Conservation (phyloP, 2,113 vertebrate genomes). For the Etia nguti region DNA sequence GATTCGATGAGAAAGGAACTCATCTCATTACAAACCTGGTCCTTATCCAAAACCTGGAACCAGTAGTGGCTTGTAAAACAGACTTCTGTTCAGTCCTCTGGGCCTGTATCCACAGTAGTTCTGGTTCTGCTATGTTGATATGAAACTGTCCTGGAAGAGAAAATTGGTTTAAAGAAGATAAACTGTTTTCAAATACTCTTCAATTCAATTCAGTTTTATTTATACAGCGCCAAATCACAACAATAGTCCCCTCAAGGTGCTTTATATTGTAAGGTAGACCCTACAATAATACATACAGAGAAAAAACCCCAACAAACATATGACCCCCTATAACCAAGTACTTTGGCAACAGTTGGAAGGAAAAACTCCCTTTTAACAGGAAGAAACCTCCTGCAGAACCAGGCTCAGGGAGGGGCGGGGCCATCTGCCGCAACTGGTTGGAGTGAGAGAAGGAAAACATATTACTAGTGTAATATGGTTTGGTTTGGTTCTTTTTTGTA, state of each 20-base stretch:
- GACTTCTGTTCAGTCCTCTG: background rate
- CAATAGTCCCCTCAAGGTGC: too few relatives aligned
- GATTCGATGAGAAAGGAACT: background rate
- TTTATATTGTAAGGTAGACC: too few relatives aligned
- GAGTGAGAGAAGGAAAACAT: rapidly evolving
- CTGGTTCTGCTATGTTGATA: background rate
- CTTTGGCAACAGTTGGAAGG: background rate
- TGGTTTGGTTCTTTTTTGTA: rapidly evolving
- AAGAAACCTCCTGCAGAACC: too few relatives aligned
- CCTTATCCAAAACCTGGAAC: too few relatives aligned
- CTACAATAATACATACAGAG: background rate
- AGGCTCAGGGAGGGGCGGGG: background rate
- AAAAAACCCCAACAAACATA: background rate
- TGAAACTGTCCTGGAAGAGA: background rate
- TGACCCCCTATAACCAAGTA: background rate
- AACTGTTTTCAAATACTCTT: too few relatives aligned
- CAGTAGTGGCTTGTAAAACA: background rate
- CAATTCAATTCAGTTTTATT: too few relatives aligned
- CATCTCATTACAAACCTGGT: too few relatives aligned
- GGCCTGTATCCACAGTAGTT: background rate
- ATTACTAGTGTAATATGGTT: background rate
- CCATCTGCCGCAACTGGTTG: background rate
- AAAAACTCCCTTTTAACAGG: background rate
- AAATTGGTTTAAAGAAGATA: too few relatives aligned
- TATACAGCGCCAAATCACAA: too few relatives aligned